Evolutionary conservation across 2,797 vertebrate species (phyloP).

Genomic region (Lagodon rhomboides): DNA sequence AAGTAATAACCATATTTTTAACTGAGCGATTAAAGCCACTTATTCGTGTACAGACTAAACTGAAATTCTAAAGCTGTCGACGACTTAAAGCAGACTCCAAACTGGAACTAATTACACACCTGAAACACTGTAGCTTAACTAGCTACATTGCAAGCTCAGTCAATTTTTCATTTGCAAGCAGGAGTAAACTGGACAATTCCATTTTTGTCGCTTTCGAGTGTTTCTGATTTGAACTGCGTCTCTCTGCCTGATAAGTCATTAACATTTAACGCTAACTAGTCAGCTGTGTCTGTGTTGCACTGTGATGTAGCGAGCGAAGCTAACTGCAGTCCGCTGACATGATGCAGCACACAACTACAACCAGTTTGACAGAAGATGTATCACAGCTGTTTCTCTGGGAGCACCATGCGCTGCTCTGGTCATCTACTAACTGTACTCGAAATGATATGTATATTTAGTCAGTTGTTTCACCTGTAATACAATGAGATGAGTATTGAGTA

Average conservation of each 20-base stretch:
- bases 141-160: background rate
- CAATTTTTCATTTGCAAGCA: background rate
- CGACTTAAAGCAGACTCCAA: background rate
- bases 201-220: fast-evolving
- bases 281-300: background rate
- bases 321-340: slow-evolving; percentile 19
- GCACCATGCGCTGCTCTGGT: fast-evolving
- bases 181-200: background rate
- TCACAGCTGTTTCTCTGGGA: background rate
- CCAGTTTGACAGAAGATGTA: background rate
- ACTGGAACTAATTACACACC: background rate
- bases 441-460: fast-evolving
- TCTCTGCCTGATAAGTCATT: background rate
- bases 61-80: background rate
- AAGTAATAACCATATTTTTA: background rate
- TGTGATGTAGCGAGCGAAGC: slow-evolving; percentile 29
- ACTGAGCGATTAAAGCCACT: background rate
- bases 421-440: fast-evolving
- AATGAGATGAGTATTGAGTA: background rate
- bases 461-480: slow-evolving; percentile 48
- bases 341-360: background rate
- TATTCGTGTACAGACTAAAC: background rate
- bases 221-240: too few relatives aligned
- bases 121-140: too few relatives aligned
- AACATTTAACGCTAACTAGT: background rate